Base-by-base conservation (phyloP, 2,797 vertebrate genomes). In the Podarcis siculus region DNA sequence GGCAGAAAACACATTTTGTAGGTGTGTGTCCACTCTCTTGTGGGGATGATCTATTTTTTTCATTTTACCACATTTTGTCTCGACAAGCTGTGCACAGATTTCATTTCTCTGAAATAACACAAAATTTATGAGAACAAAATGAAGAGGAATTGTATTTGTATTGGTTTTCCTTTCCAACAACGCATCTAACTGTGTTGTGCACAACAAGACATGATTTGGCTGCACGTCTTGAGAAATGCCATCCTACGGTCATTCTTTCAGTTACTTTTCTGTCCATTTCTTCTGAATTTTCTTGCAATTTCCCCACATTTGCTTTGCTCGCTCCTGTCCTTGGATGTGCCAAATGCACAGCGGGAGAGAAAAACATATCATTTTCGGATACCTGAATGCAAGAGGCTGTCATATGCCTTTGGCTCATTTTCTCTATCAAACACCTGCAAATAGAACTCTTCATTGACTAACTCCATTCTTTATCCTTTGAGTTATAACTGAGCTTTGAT, bases 241-340 rank as follows among this genome's bases (percentile, higher is more conserved):
- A 25, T 55, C 45, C 71, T 66, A 4, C 3, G 2, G 17, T 25
- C 25, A 73, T 30, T 89, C 55, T 73, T 13, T 64, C 9, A 32
- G 66, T 49, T 73, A 5, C 7, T 75, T 81, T 75, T 30, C 32
- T 85, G 37, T 35, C 37, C 5, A 37, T 66, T 67, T 67, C 23
- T 81, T 85, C 79, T 73, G 15, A 49, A 72, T 66, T 80, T 35
- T 85, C 58, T 49, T 30, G 58, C 58, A 45, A 82, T 87, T 82
- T 66, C 35, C 58, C 39, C 39, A 25, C 10, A 23, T 8, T 81
- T 80, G 9, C 55, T 27, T 82, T 35, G 30, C 13, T 66, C 9
- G 9, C 30, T 82, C n/a, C 79, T 87, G 69, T 49, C 72, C 79
- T 76, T 87, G 71, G 86, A 82, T 76, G 58, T 87, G 79, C 79